Evolutionary conservation across 2,797 vertebrate genomes (phyloP).

Genomic region (Avahi laniger): DNA sequence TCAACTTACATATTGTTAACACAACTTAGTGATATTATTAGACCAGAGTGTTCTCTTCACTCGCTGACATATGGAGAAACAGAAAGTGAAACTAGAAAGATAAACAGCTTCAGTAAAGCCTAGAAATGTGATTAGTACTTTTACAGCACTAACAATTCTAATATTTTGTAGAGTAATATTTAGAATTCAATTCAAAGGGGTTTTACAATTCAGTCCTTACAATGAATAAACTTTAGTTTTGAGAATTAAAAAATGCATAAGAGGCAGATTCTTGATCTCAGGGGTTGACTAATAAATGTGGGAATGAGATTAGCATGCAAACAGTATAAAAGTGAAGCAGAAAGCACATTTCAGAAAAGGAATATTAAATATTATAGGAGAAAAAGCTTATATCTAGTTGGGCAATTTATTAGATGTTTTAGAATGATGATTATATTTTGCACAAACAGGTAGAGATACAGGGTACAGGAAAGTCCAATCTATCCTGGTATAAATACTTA

Average conservation of each 20-base stretch:
- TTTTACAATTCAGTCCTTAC: not conserved
- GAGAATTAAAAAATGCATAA: not conserved
- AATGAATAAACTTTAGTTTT: not conserved
- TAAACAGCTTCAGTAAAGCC: not conserved
- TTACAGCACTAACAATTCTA: not conserved
- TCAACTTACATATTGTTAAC: not conserved
- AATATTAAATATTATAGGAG: not conserved
- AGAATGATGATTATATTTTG: not conserved
- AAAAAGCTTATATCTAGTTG: not conserved
- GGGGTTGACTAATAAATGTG: not conserved
- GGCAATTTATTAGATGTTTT: not conserved
- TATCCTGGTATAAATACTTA: not conserved
- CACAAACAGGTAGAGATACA: not conserved
- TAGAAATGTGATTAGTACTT: not conserved
- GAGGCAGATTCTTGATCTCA: not conserved
- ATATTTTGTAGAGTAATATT: not conserved
- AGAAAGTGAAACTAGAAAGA: not conserved
- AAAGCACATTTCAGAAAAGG: not conserved
- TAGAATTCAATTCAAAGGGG: constrained; percentile 12
- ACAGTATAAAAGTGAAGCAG: not conserved
- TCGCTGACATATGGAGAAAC: not conserved
- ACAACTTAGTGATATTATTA: not conserved
- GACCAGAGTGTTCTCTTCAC: not conserved
- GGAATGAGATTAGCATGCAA: not conserved
- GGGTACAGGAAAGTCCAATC: not conserved